Evolutionary conservation across 2,113 vertebrate genomes (phyloP), one percentile per base, ranked within the genome.

Genomic region (Aleadryas rufinucha): DNA sequence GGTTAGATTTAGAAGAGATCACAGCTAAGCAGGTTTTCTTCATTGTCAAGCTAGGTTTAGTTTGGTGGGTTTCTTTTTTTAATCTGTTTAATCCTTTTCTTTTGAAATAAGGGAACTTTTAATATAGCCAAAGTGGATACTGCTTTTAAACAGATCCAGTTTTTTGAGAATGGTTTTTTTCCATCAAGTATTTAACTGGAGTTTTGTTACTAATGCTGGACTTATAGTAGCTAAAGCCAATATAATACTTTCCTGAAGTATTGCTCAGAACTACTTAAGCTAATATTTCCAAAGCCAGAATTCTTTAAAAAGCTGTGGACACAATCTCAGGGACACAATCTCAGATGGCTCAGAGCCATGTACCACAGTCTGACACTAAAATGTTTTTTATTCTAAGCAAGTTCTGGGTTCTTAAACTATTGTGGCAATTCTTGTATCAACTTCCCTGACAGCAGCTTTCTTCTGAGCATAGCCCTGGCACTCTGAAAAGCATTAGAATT

Each of bases 161-260:
- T 89, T 88, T 95, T 80, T 74, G 45, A 96, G 65, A 90, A 68
- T 27, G 57, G 63, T 42, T 78, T 72, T 94, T 95, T 95, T 97
- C 80, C 33, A 92, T 84, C 90, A 90, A 83, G 71, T 91, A 86
- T 92, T 95, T 91, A 90, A 75, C 77, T 82, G 79, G 96, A 89
- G 87, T 97, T 97, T 90, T 91, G 91, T 97, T 97, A 95, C 96
- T 97, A 97, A 97, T 95, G 76, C 93, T 95, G 70, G 91, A 93
- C 90, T 94, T 95, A 94, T 1, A 94, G 91, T 72, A 96, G 82
- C 84, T 95, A 95, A 96, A 94, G 77, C 84, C 66, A 96, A 86
- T 82, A 96, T 94, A 97, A 97, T 97, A 81, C 90, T 90, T 96
- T 92, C 94, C 91, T 14, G 70, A 95, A 97, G 94, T 92, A 89